Evolutionary conservation across 2,113 vertebrate species (phyloP), one percentile per base, ranked within the genome.

Genomic region (Gopherus flavomarginatus): DNA sequence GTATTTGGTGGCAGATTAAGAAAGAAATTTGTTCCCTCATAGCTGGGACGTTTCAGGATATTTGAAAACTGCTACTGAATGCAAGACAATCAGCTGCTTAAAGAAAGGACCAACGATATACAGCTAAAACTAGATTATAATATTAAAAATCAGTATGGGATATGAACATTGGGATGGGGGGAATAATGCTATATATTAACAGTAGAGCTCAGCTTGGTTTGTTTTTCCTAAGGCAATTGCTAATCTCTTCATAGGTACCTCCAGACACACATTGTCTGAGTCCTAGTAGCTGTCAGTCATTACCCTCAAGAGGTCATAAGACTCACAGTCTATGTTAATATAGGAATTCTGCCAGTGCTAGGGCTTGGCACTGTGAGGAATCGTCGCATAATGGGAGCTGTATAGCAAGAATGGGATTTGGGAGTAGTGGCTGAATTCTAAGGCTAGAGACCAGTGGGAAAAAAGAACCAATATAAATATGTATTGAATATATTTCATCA

Each of bases 331-430:
- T 86, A 14, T 65, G 3, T 52, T 91, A 82, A 53, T 11, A 8
- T 0, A 78, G 52, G 16, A 90, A 56, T 81, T 87, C 79, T 1
- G 29, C n/a, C 52, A n/a, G 1, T 1, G 82, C 27, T 2, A 0
- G 83, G 91, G 91, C 44, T 6, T 11, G 49, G 10, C 44, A 79
- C 86, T 49, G 38, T 38, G 21, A 87, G 54, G 31, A n/a, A 83
- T 11, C 47, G 85, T 83, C 1, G 1, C 1, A 19, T 42, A 42
- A 85, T 6, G 4, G 22, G 31, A 84, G 80, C 42, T 26, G 35
- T 84, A 22, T 10, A 54, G 31, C 13, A 88, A 22, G 69, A 91
- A 35, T 19, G 35, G 14, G 9, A 62, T 79, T 80, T 62, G 62
- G 87, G 44, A 42, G 3, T 52, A 50, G 47, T 1, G 1, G 56